These are phyloP conservation scores for Acanthosepion lycidas DNA, from an alignment of 2,888 invertebrate genomes.

Conservation along the genomic window DNA sequence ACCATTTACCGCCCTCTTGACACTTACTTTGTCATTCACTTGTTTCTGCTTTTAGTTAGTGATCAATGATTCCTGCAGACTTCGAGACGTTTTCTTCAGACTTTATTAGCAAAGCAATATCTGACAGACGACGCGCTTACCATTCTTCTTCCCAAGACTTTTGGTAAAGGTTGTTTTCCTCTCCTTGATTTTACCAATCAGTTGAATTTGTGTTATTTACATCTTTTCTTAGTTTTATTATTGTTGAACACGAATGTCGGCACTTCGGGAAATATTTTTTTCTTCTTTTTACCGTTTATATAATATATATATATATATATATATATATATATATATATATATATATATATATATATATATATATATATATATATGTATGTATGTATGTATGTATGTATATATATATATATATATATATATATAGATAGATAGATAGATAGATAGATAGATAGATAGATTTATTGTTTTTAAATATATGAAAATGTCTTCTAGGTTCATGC, in stretches of 20 bases:
- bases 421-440: too few relatives aligned
- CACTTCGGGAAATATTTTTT: too few relatives aligned
- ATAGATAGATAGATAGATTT: too few relatives aligned
- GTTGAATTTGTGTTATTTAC: not conserved
- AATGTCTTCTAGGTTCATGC: too few relatives aligned
- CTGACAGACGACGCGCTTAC: not conserved
- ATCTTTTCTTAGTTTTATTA: not conserved
- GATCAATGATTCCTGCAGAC: not conserved
- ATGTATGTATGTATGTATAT: too few relatives aligned
- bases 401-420: too few relatives aligned
- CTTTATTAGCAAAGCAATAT: not conserved
- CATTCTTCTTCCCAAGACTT: not conserved
- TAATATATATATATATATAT: too few relatives aligned
- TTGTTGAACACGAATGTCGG: not conserved
- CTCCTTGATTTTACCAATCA: not conserved
- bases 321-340: too few relatives aligned
- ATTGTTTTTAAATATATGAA: too few relatives aligned
- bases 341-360: too few relatives aligned
- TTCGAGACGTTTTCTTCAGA: not conserved
- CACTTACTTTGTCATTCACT: not conserved
- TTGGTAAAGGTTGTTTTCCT: not conserved
- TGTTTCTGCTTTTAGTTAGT: not conserved
- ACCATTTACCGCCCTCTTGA: not conserved
- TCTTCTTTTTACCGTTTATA: too few relatives aligned
- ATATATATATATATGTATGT: too few relatives aligned